A percentile compares a stretch with the other conserved stretches of the same genome.
These are phyloP conservation scores for Oreotragus oreotragus DNA, from an alignment of 2,113 vertebrate species.

Conservation along the genomic window DNA sequence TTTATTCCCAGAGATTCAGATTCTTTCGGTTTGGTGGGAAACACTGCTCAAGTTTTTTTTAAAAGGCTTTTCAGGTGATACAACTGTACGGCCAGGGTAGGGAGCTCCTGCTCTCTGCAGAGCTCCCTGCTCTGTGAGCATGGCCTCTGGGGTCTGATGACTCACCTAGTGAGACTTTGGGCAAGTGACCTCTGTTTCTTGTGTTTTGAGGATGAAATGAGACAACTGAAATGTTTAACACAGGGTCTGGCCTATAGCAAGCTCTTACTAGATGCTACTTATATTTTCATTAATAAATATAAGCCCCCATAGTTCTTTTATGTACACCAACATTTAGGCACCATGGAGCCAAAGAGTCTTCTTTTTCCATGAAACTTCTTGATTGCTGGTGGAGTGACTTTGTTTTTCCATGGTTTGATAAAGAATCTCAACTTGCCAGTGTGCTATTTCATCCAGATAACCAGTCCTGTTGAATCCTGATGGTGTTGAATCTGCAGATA, in stretches of 20 bases:
- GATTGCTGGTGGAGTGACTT: background rate
- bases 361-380: background rate
- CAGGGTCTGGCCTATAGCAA: background rate
- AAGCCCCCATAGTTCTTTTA: background rate
- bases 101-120: background rate
- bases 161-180: background rate
- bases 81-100: background rate
- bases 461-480: background rate
- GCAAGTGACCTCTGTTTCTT: background rate
- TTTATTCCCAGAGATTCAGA: background rate
- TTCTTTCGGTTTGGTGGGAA: background rate
- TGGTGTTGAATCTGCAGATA: background rate
- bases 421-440: background rate
- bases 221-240: background rate
- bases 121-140: background rate
- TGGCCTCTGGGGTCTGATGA: background rate
- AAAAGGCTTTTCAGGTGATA: background rate
- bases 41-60: background rate
- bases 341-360: background rate
- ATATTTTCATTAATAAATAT: background rate
- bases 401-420: background rate
- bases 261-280: background rate
- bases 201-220: background rate
- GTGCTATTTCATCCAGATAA: background rate
- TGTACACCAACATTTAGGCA: background rate